A percentile compares a stretch with the other conserved stretches of the same genome.
These are phyloP conservation scores for Ormyrus pomaceus DNA, from an alignment of 2,888 invertebrate species.

Conservation along the genomic window DNA sequence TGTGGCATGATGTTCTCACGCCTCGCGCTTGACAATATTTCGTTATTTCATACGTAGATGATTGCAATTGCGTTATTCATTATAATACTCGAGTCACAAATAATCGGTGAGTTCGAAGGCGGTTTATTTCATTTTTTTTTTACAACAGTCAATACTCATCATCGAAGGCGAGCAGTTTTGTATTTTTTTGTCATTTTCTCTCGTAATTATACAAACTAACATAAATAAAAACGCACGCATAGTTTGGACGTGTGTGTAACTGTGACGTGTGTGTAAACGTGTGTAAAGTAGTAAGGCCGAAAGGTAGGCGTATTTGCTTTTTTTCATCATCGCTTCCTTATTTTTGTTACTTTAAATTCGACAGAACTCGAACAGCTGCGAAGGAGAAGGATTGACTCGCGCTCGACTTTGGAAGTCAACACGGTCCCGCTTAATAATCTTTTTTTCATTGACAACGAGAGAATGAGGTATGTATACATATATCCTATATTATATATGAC, in stretches of 20 bases:
- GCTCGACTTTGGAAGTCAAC: constrained; percentile 9
- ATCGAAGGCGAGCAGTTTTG: constrained; percentile 54
- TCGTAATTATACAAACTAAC: constrained; percentile 43
- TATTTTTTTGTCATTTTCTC: constrained; percentile 23
- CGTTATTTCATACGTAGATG: neutral
- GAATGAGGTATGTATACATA: constrained; percentile 48
- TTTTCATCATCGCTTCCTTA: constrained; percentile 18
- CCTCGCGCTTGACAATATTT: neutral
- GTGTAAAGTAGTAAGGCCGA: constrained; percentile 70
- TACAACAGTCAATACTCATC: constrained; percentile 53
- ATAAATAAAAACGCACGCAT: constrained; percentile 47
- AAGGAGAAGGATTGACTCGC: constrained; percentile 38
- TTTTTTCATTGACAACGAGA: constrained; percentile 38
- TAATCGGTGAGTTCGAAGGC: constrained; percentile 55
- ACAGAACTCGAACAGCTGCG: constrained; percentile 42
- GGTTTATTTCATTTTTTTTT: constrained; percentile 48
- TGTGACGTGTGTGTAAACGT: constrained; percentile 19
- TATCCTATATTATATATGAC: constrained; percentile 35
- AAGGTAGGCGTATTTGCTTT: constrained; percentile 67
- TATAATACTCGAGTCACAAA: constrained; percentile 52
- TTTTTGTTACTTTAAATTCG: constrained; percentile 55
- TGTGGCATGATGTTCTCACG: constrained; percentile 12
- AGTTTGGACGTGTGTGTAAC: constrained; percentile 21
- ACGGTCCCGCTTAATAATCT: constrained; percentile 34
- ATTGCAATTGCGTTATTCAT: constrained; percentile 36